Conservation (phyloP, 2,888 invertebrate genomes). For the Acanthosepion pharaonis region DNA sequence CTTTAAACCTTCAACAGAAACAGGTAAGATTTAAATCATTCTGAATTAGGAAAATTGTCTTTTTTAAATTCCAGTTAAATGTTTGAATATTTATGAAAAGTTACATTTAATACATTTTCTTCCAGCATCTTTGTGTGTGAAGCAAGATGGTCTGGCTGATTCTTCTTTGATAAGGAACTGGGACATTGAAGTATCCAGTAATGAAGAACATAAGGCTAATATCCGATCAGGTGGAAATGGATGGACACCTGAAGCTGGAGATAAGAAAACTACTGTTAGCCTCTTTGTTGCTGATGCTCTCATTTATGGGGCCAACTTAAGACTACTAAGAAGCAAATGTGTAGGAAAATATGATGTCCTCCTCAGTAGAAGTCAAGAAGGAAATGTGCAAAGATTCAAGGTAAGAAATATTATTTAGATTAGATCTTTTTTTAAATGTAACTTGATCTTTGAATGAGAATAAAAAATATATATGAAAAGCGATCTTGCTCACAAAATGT, state of each 20-base stretch:
- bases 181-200: too few species aligned
- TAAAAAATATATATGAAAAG: too few species aligned
- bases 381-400: neutral
- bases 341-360: conserved; percentile 34
- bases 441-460: too few species aligned
- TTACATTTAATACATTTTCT: neutral
- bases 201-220: too few species aligned
- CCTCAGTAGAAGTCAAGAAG: neutral
- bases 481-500: too few species aligned
- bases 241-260: too few species aligned
- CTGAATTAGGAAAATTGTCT: too few species aligned
- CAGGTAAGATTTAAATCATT: neutral
- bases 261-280: neutral
- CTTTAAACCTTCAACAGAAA: neutral
- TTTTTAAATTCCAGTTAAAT: too few species aligned
- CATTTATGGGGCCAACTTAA: neutral
- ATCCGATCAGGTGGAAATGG: too few species aligned
- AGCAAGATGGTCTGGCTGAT: neutral
- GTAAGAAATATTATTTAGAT: neutral
- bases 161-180: too few species aligned
- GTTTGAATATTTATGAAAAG: too few species aligned
- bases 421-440: too few species aligned
- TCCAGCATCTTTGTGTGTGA: neutral
- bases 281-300: conserved; percentile 11
- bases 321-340: neutral